Evolutionary conservation across 2,113 vertebrate species (phyloP).

Genomic region (Chitala chitala): DNA sequence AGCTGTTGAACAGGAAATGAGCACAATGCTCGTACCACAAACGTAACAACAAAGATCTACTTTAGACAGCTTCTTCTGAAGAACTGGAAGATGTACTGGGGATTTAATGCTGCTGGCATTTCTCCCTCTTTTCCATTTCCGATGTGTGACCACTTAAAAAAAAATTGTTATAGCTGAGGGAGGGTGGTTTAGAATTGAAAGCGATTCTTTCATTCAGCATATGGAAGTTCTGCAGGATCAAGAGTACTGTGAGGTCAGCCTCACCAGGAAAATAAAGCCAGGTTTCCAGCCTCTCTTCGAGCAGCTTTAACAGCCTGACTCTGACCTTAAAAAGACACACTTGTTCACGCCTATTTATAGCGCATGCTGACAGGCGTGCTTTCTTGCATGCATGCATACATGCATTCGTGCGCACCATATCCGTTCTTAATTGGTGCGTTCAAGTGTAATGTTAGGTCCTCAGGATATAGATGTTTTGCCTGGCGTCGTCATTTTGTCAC

Average conservation of each 20-base stretch:
- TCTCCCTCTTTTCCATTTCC: too few species aligned
- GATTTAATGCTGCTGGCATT: too few species aligned
- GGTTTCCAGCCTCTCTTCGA: background rate
- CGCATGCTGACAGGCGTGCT: background rate
- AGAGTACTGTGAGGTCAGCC: background rate
- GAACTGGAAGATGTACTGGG: too few species aligned
- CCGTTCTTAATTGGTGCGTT: background rate
- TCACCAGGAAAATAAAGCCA: background rate
- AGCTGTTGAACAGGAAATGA: too few species aligned
- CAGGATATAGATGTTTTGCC: too few species aligned
- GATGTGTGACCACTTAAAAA: too few species aligned
- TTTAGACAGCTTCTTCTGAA: too few species aligned
- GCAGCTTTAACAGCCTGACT: background rate
- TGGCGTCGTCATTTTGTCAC: too few species aligned
- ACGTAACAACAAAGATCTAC: too few species aligned
- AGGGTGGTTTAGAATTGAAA: background rate
- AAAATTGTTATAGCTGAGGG: too few species aligned
- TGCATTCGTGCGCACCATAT: too few species aligned
- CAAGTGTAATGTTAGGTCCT: background rate
- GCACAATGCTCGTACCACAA: too few species aligned
- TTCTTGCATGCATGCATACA: background rate
- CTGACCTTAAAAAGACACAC: conserved; percentile 12
- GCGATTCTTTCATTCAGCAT: background rate
- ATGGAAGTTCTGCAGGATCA: background rate
- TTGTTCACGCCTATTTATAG: background rate